Conservation (phyloP, 2,797 vertebrate species). For the Bradypodion pumilum region DNA sequence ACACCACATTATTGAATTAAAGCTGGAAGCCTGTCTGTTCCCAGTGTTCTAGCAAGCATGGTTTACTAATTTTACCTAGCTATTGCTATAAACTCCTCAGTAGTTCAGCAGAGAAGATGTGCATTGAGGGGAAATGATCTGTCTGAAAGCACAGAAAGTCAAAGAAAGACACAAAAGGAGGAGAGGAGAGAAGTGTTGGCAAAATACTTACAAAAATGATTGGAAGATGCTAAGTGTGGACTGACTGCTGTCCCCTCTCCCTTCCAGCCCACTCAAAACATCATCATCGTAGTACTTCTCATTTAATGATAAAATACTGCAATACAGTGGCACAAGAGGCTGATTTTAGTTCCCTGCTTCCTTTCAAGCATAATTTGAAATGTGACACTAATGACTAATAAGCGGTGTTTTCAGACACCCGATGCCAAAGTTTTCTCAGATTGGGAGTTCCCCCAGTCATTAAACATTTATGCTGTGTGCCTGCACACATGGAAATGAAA, state of each 20-base stretch:
- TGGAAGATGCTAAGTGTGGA: not conserved
- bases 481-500: constrained; percentile 21
- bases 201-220: not conserved
- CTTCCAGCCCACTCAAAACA: not conserved
- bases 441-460: constrained; percentile 1
- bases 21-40: not conserved
- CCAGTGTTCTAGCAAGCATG: not conserved
- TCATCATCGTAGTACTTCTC: constrained; percentile 19
- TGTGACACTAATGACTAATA: constrained; percentile 44
- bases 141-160: not conserved
- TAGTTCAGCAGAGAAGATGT: not conserved
- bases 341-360: constrained; percentile 43
- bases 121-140: not conserved
- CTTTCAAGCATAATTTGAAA: constrained; percentile 50
- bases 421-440: constrained; percentile 31
- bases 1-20: not conserved
- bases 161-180: not conserved
- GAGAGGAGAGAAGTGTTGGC: not conserved
- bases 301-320: constrained; percentile 20
- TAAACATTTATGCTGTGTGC: constrained; percentile 45
- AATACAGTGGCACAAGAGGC: constrained; percentile 5
- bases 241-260: not conserved
- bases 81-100: no score
- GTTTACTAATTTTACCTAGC: not conserved
- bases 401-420: constrained; percentile 39